phyloP scores from a whole-genome alignment of 2,888 invertebrate species.

The Sipha maydis region DNA sequence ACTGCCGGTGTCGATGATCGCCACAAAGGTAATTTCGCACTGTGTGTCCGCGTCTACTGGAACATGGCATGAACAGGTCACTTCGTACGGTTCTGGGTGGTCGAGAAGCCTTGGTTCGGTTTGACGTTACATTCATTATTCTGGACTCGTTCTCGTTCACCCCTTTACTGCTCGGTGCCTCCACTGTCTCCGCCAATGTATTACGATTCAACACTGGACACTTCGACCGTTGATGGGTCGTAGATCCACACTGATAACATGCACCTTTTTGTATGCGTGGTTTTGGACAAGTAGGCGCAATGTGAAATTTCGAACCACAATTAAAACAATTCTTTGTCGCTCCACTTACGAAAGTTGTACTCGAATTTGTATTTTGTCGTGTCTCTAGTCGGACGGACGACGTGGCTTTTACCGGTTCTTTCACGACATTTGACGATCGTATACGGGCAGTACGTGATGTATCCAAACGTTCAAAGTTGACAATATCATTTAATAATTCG shows the following conservation, averaged over 20 bases:
- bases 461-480: constrained; percentile 11
- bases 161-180: not conserved
- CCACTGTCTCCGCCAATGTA: no score
- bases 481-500: not conserved
- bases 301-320: not conserved
- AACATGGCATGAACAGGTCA: not conserved
- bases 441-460: no score
- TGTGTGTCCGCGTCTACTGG: not conserved
- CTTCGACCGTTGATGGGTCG: not conserved
- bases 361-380: not conserved
- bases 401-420: not conserved
- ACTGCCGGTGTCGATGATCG: constrained; percentile 11
- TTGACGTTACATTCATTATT: no score
- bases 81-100: constrained; percentile 10
- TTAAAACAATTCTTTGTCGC: not conserved
- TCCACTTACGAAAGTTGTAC: not conserved
- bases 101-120: no score
- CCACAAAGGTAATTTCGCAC: not conserved
- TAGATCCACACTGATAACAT: constrained; percentile 15
- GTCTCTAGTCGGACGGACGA: not conserved
- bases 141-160: no score
- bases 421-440: not conserved
- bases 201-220: not conserved
- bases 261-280: no score
- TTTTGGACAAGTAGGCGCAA: not conserved